Base-by-base conservation (phyloP, 2,888 invertebrate species). In the Sipunculus nudus region DNA sequence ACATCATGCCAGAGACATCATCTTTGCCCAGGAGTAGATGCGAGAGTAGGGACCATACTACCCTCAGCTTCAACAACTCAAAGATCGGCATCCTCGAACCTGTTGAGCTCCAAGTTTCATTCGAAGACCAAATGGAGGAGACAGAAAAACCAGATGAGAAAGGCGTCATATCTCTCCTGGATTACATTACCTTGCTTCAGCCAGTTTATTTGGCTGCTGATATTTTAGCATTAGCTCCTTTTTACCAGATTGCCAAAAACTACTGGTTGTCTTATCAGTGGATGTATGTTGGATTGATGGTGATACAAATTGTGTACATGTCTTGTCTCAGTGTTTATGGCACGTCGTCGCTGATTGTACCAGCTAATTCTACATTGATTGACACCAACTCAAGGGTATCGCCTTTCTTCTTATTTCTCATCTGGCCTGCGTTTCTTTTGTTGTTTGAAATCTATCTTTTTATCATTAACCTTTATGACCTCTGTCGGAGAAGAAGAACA, bases 231-330 rank as follows among this genome's bases (percentile, higher is more conserved):
- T 65, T 81, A 13, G 70, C 72, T 40, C 78, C 81, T 1, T 69
- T 81, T 21, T 65, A 64, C 31, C 65, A 75, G 39, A 70, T 81
- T 8, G 77, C 78, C 47, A 57, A 64, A 23, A 74, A 77, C 43
- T 79, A 79, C 63, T 75, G 74, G 56, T 67, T 63, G 0, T 71
- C 76, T 35, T 78, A 77, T 21, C 73, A 75, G 28, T 76, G 75
- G 72, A 74, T 74, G 5, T 80, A 77, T 63, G 67, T 66, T 1
- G 47, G 75, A 2, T 57, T 81, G 5, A 74, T 80, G 70, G 10
- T 74, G 3, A 39, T 77, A 16, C 81, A 81, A 61, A 73, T 81
- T 23, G 46, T 67, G 8, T 80, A 81, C 65, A 81, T 81, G 80
- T 63, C 66, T 29, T 48, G 77, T 2, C 75, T 78, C 53, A 78